A percentile compares a stretch with the other conserved stretches of the same genome.
Conservation (phyloP, 1,140 invertebrate genomes). For the Pectinophora gossypiella region DNA sequence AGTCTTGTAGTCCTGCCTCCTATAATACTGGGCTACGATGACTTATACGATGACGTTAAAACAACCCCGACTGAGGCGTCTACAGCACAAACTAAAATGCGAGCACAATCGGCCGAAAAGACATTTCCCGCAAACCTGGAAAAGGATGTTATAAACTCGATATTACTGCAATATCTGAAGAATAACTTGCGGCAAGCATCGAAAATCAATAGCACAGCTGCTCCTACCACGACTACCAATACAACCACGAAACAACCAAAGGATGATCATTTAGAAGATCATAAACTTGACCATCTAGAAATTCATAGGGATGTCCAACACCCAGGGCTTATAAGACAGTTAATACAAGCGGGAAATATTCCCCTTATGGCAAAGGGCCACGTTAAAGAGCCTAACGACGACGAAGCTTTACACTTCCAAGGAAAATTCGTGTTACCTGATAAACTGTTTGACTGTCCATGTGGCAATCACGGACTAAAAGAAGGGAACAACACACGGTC, state of each 20-base stretch:
- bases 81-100: background rate
- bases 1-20: conserved; percentile 50
- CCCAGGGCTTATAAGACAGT: too few species aligned
- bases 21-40: conserved; percentile 54
- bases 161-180: background rate
- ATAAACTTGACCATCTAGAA: too few species aligned
- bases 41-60: conserved; percentile 29
- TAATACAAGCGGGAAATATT: too few species aligned
- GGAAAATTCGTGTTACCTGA: background rate
- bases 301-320: too few species aligned
- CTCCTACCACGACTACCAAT: too few species aligned
- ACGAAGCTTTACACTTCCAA: conserved; percentile 1
- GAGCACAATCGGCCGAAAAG: background rate
- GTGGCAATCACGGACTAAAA: too few species aligned
- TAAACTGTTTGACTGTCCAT: background rate
- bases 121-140: background rate
- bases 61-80: too few species aligned
- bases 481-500: too few species aligned
- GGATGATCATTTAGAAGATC: too few species aligned
- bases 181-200: too few species aligned
- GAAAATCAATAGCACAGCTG: too few species aligned
- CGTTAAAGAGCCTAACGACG: background rate
- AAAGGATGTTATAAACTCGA: background rate
- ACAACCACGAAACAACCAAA: too few species aligned
- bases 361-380: background rate